These are phyloP conservation scores for Drosophila biarmipes DNA, from an alignment of 1,140 invertebrate genomes.

Conservation along the genomic window DNA sequence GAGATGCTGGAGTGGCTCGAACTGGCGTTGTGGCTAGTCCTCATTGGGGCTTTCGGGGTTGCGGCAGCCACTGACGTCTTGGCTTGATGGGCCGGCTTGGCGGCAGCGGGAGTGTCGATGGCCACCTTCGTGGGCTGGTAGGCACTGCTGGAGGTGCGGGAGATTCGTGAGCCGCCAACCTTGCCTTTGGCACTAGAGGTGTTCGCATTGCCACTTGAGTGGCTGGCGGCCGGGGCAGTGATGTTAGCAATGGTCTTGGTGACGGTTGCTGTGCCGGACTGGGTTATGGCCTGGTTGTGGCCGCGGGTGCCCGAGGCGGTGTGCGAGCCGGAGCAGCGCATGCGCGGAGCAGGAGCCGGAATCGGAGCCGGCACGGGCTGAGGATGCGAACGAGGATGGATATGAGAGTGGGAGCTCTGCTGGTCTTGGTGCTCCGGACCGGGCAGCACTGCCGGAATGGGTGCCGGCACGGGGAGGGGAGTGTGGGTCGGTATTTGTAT, in stretches of 20 bases:
- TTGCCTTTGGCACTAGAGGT: not conserved
- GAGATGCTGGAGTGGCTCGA: not conserved
- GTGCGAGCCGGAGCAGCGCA: not conserved
- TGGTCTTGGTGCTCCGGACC: not conserved
- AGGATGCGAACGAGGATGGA: not conserved
- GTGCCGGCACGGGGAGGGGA: constrained; percentile 3
- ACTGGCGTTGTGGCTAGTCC: not conserved
- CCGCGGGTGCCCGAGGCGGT: not conserved
- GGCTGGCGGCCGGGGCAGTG: not conserved
- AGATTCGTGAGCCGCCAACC: not conserved
- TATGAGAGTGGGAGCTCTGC: not conserved
- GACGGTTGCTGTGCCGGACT: not conserved
- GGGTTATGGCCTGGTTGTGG: not conserved
- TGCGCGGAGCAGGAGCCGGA: not conserved
- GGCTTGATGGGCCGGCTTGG: not conserved
- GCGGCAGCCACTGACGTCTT: not conserved
- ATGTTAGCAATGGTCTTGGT: not conserved
- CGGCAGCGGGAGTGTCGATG: not conserved
- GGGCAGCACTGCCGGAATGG: constrained; percentile 11
- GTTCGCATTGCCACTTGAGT: not conserved
- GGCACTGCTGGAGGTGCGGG: not conserved
- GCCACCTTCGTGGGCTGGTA: not conserved
- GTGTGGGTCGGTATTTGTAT: constrained; percentile 18
- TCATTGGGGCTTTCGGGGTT: not conserved
- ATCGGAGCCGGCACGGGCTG: not conserved